Conservation (phyloP, 2,113 vertebrate genomes). For the Notothenia rossii region DNA sequence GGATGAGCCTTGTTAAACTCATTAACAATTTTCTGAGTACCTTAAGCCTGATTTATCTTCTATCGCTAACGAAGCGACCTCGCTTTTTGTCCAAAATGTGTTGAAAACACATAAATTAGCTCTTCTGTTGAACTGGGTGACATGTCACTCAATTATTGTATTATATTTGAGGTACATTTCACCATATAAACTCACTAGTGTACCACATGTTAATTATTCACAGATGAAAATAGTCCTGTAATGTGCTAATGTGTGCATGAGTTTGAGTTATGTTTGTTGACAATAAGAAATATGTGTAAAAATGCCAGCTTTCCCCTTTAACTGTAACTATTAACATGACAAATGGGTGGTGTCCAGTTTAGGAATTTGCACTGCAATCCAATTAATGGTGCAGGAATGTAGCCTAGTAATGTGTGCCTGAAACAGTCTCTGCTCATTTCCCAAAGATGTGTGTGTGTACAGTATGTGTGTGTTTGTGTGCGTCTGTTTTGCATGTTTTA, state of each 20-base stretch:
- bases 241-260: background rate
- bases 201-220: background rate
- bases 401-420: background rate
- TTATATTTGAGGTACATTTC: background rate
- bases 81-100: background rate
- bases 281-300: background rate
- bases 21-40: too few relatives aligned
- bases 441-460: background rate
- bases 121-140: background rate
- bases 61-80: background rate
- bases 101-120: background rate
- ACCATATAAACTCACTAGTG: background rate
- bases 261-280: background rate
- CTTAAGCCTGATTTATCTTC: too few relatives aligned
- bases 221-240: background rate
- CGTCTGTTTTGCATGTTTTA: background rate
- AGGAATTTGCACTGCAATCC: background rate
- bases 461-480: background rate
- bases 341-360: background rate
- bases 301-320: background rate
- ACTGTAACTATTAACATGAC: background rate
- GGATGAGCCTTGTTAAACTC: background rate
- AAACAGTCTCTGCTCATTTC: background rate
- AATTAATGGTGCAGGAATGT: slow-evolving; percentile 2
- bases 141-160: background rate